phyloP scores from a whole-genome alignment of 2,113 vertebrate genomes.

The Apus apus region DNA sequence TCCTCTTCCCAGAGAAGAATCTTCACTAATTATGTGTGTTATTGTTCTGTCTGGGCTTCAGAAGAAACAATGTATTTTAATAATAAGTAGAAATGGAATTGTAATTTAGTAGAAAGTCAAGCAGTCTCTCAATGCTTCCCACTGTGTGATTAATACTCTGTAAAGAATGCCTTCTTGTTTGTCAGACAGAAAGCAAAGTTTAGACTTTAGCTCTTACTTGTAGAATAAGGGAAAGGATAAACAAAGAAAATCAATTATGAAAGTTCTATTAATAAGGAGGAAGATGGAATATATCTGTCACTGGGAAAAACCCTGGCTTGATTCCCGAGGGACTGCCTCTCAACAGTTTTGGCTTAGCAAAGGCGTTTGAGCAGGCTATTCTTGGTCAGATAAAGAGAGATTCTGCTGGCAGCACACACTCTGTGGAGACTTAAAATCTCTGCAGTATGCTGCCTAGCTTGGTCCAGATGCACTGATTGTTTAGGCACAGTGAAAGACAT shows the following conservation, averaged over 20 bases:
- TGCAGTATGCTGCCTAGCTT: background rate
- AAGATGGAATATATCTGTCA: conserved; percentile 39
- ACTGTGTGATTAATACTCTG: background rate
- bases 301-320: conserved; percentile 19
- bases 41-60: background rate
- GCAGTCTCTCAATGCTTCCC: background rate
- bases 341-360: conserved; percentile 15
- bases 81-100: background rate
- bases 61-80: background rate
- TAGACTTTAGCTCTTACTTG: background rate
- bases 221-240: conserved; percentile 16
- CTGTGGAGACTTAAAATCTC: conserved; percentile 1
- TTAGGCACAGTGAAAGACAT: background rate
- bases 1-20: background rate
- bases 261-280: background rate
- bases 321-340: background rate
- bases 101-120: background rate
- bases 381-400: conserved; percentile 39
- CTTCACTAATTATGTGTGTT: background rate
- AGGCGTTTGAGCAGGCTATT: background rate
- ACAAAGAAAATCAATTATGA: conserved; percentile 34
- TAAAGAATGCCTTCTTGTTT: background rate
- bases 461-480: background rate
- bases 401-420: background rate
- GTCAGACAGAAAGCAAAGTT: background rate